These are phyloP conservation scores for Micropoecilia bifurca DNA, from an alignment of 2,797 vertebrate species.

Conservation along the genomic window DNA sequence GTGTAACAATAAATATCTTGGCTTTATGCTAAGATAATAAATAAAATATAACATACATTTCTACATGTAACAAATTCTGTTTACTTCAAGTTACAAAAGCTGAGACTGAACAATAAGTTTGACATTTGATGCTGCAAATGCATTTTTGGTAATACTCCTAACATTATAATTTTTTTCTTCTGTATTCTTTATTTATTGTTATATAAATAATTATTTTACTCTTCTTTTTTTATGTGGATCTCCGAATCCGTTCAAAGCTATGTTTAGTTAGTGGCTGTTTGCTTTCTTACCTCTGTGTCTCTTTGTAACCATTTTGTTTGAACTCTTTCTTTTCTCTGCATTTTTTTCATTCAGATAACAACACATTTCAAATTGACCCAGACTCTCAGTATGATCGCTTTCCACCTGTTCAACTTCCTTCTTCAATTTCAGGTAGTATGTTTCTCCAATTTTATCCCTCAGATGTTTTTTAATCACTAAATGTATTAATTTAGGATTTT, in stretches of 20 bases:
- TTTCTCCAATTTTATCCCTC: background rate
- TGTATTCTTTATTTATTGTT: background rate
- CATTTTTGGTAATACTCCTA: background rate
- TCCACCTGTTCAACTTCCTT: conserved; percentile 18
- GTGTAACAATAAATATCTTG: background rate
- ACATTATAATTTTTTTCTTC: background rate
- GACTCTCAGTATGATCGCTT: conserved; percentile 34
- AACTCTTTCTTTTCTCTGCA: background rate
- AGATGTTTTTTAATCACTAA: background rate
- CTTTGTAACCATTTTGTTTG: conserved; percentile 47
- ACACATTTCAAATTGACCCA: conserved; percentile 34
- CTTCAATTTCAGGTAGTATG: conserved; percentile 58
- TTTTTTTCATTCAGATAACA: conserved; percentile 47
- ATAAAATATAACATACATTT: background rate
- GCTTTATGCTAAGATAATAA: background rate
- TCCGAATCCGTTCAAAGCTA: background rate
- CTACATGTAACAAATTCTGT: background rate
- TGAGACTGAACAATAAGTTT: background rate
- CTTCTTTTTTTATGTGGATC: background rate
- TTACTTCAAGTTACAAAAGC: no score
- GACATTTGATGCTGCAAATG: background rate
- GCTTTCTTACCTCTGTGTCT: conserved; percentile 21
- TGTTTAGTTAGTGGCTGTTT: background rate
- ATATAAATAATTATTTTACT: background rate
- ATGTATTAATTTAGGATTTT: background rate